Base-by-base conservation (phyloP, 2,797 vertebrate genomes). In the Enteromius mattozi region DNA sequence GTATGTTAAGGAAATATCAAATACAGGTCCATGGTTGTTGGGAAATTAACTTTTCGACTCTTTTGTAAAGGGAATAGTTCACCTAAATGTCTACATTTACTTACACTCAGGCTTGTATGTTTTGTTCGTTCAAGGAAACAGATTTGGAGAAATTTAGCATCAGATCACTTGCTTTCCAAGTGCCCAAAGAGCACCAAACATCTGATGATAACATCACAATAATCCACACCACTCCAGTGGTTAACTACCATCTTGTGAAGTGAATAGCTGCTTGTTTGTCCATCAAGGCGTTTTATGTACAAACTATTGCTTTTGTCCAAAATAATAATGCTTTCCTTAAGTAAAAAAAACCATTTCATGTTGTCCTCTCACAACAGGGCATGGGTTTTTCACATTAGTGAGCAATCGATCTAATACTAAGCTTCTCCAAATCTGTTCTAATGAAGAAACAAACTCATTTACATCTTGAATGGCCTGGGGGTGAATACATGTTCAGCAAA, bases 1-100 rank as follows among this genome's bases (percentile, higher is more conserved):
- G 61, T 49, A 78, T 19, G 70, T 59, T 59, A n/a, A 71, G 27
- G 14, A 70, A 63, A 88, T 78, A 82, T 80, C 30, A 83, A 33
- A 35, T 70, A 66, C 56, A 45, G 14, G 33, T 33, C 35, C 17
- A 33, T 71, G 35, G 54, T 65, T 71, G n/a, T 66, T 79, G 45
- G 65, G 40, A 66, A 24, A 14, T 56, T 45, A n/a, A 40, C 35
- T 27, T 42, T 45, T 51, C 21, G 37, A 33, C 61, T 47, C 14
- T 45, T 45, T 35, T 40, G 76, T 78, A 27, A 61, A 61, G 10
- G 24, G 12, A 27, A 61, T 27, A 61, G 24, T 13, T 27, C 56
- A 59, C n/a, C 24, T 61, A 19, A 54, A 54, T 21, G 7, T 21
- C 6, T 54, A 54, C 19, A 54, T 54, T 9, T 54, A 54, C 27